Evolutionary conservation across 2,888 invertebrate genomes (phyloP).

Genomic region (Dermolepida albohirtum): DNA sequence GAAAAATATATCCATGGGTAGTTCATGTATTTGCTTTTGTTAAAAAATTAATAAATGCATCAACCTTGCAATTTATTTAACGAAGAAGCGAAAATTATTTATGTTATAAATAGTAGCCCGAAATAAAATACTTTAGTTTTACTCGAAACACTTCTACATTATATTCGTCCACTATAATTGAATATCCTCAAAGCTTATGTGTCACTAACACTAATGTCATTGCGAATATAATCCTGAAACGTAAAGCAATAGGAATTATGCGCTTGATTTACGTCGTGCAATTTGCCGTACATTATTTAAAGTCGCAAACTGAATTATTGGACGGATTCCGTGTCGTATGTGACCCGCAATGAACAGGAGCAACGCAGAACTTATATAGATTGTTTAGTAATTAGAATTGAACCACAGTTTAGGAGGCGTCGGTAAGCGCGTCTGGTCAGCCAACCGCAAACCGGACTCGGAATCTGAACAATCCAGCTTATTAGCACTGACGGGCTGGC

Average conservation of each 20-base stretch:
- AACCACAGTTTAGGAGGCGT: conserved; percentile 45
- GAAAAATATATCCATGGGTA: no score
- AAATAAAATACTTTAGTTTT: no score
- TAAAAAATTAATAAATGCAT: no score
- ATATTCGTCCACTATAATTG: no score
- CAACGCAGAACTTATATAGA: conserved; percentile 39
- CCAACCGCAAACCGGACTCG: conserved; percentile 46
- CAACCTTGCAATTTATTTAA: no score
- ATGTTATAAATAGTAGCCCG: no score
- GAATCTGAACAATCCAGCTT: conserved; percentile 47
- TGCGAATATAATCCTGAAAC: neutral
- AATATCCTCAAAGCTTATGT: no score
- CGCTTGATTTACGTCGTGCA: conserved; percentile 32
- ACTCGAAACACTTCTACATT: no score
- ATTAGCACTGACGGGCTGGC: conserved; percentile 41
- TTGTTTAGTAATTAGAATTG: conserved; percentile 47
- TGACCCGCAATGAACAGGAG: conserved; percentile 34
- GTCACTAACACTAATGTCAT: no score
- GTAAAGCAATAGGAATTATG: conserved; percentile 10
- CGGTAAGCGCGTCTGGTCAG: conserved; percentile 44
- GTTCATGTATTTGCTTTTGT: no score
- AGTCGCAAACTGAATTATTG: conserved; percentile 34
- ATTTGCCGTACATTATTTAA: conserved; percentile 37
- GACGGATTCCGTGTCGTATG: conserved; percentile 36
- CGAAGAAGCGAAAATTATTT: no score